Conservation (phyloP, 2,113 vertebrate species). For the Neodontobutis hainanensis region DNA sequence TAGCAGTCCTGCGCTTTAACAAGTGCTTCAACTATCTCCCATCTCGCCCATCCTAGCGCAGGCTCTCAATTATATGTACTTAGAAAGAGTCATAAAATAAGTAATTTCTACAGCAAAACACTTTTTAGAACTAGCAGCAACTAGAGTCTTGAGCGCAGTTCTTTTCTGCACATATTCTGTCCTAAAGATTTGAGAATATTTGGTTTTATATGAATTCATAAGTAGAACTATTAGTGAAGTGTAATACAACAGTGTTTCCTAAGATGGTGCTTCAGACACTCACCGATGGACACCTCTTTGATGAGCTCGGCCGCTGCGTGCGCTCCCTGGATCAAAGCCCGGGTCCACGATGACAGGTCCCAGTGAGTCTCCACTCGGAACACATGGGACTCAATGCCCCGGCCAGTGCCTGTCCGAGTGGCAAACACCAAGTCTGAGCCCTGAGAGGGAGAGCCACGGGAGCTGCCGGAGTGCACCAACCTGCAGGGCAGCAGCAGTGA, state of each 20-base stretch:
- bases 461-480: slow-evolving; percentile 89
- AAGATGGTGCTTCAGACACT: slow-evolving; percentile 18
- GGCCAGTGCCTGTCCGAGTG: slow-evolving; percentile 89
- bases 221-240: too few species aligned
- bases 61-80: too few species aligned
- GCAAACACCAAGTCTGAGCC: slow-evolving; percentile 90
- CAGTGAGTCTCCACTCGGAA: slow-evolving; percentile 95
- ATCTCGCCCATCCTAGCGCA: too few species aligned
- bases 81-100: too few species aligned
- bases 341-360: slow-evolving; percentile 92
- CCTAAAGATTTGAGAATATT: too few species aligned
- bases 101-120: too few species aligned
- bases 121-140: too few species aligned
- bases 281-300: slow-evolving; percentile 89
- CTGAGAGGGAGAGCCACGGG: slow-evolving; percentile 84
- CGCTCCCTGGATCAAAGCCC: slow-evolving; percentile 90
- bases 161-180: too few species aligned
- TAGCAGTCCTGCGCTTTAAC: too few species aligned
- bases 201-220: too few species aligned
- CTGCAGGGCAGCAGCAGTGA: slow-evolving; percentile 58
- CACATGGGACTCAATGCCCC: slow-evolving; percentile 91
- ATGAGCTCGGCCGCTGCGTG: slow-evolving; percentile 88
- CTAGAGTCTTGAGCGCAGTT: too few species aligned
- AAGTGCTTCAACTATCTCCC: too few species aligned
- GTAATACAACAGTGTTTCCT: not conserved